Conservation (phyloP, 1,140 invertebrate genomes). For the Meloidogyne hapla region DNA sequence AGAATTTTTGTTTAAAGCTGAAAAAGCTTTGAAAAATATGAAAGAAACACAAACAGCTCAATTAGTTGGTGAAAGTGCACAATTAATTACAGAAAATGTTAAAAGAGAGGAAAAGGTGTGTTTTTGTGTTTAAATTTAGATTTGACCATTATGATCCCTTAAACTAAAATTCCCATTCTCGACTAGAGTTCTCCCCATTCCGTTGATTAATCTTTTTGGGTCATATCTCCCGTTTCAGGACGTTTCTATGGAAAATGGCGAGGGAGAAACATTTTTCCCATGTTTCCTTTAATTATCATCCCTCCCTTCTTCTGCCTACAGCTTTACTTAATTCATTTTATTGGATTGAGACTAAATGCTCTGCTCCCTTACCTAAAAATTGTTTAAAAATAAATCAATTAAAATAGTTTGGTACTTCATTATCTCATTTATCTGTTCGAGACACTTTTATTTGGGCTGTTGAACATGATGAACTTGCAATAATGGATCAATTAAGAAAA, state of each 20-base stretch:
- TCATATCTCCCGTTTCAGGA: too few species aligned
- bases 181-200: too few species aligned
- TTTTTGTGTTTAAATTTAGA: neutral
- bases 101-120: conserved; percentile 32
- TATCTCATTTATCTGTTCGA: conserved; percentile 26
- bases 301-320: too few species aligned
- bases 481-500: conserved; percentile 32
- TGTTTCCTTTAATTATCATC: too few species aligned
- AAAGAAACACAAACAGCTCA: conserved; percentile 27
- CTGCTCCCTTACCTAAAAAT: too few species aligned
- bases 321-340: too few species aligned
- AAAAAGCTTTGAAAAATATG: conserved; percentile 33
- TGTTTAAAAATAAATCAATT: neutral
- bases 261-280: too few species aligned
- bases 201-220: too few species aligned
- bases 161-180: too few species aligned
- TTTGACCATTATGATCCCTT: too few species aligned
- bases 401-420: conserved; percentile 19
- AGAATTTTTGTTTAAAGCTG: conserved; percentile 26
- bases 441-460: conserved; percentile 41
- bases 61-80: conserved; percentile 25
- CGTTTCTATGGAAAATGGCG: too few species aligned
- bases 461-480: conserved; percentile 18
- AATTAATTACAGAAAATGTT: conserved; percentile 31
- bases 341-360: too few species aligned